phyloP scores from a whole-genome alignment of 2,888 invertebrate genomes.

The Caenorhabditis sinica region DNA sequence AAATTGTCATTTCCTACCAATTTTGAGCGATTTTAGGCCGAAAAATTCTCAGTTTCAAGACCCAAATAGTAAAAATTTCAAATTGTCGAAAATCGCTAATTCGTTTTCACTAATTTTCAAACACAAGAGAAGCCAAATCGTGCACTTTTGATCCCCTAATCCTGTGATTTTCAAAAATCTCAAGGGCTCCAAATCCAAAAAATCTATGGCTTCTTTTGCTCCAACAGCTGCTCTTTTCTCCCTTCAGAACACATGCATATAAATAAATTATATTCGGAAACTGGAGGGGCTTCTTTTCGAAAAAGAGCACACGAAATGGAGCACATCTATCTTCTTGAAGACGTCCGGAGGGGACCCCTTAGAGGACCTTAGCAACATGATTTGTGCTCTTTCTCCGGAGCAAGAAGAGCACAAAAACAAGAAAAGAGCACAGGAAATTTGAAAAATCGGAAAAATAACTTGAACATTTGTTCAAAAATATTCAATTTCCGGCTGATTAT shows the following conservation, averaged over 20 bases:
- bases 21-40: too few species aligned
- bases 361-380: conserved; percentile 25
- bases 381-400: conserved; percentile 9
- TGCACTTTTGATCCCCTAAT: neutral
- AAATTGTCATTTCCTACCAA: too few species aligned
- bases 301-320: neutral
- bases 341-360: neutral
- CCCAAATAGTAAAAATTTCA: too few species aligned
- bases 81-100: too few species aligned
- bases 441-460: neutral
- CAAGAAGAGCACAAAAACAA: neutral
- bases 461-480: neutral
- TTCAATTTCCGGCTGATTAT: neutral
- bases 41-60: too few species aligned
- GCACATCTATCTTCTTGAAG: neutral
- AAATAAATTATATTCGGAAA: conserved; percentile 19
- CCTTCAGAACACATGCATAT: conserved; percentile 35
- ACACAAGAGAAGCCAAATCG: too few species aligned
- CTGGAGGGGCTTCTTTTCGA: neutral
- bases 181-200: neutral
- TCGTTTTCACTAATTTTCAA: too few species aligned
- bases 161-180: neutral
- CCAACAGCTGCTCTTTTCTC: neutral
- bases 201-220: neutral
- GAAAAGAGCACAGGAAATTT: neutral